Evolutionary conservation across 2,113 vertebrate species (phyloP), one percentile per base, ranked within the genome.

Genomic region (Australoheros scitulus): DNA sequence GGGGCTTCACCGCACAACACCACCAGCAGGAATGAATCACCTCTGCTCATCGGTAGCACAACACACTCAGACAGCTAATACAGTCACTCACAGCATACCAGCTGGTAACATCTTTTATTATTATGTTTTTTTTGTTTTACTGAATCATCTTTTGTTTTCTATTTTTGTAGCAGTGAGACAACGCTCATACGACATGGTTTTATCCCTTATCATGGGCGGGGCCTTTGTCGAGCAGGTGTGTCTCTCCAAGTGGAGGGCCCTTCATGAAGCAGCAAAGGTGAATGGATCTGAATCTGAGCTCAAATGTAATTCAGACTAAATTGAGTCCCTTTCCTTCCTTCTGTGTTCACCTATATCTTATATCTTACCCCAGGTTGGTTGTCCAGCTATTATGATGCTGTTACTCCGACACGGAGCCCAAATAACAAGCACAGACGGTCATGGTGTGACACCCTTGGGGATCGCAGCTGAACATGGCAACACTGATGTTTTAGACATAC

Each of bases 211-310:
- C 74, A 94, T 96, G 92, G 92, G 96, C 47, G 96, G 96, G 11
- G 92, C 95, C 65, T 94, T 90, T 11, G 95, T 97, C 80, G 95
- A 96, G 87, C 96, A 97, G 87, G 95, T 97, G 0, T 97, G 96
- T 6, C 86, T 93, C 60, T 96, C 92, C 52, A 95, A 91, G 38
- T 97, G 96, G 97, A 97, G 96, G 0, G 96, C 96, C 32, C 94
- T 95, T 65, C 97, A 98, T 2, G 97, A 98, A 93, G 97, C 97
- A 17, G 97, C 96, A 24, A 97, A 97, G 89, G 96, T 94, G 70
- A 88, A 47, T 15, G 24, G 15, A 3, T 2, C 0, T 72, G 47
- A 34, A 55, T 32, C 68, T 34, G 20, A 72, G 32, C 11, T 32
- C 24, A 72, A 72, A 11, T 34, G 1, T 6, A 6, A 34, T 72